Evolutionary conservation across 1,140 invertebrate genomes (phyloP), one percentile per base, ranked within the genome.

Genomic region (Zophobas atratus): DNA sequence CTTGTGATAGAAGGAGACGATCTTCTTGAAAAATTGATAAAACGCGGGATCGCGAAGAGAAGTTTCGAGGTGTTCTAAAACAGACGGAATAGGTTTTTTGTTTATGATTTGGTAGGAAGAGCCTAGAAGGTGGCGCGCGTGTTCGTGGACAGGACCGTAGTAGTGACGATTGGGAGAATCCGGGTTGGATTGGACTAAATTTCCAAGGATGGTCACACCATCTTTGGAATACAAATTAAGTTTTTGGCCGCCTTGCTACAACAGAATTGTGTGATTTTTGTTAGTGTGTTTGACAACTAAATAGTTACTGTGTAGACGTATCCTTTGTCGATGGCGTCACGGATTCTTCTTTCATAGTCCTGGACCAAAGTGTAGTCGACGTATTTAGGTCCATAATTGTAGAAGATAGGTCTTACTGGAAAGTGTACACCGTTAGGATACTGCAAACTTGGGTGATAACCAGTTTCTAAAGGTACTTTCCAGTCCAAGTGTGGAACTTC

Each of bases 381-480:
- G 8, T 38, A 72, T 33, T 41, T 77, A 33, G 82, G 76, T 35
- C 80, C 82, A 56, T 82, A 81, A 38, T 77, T 76, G 39, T 86
- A 84, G 72, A 84, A 86, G 46, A 89, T 86, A 2, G 88, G 89
- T 77, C 93, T 90, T 32, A 86, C 85, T 1, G 93, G 92, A 85
- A 92, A 91, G 20, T 89, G 84, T 38, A 92, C 84, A 35, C 94
- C 94, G 60, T 92, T 94, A 70, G 89, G 88, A 82, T 92, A 91
- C 41, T 86, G 86, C 75, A 94, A 84, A 51, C 90, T 90, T 57
- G 93, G 91, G 74, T 90, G 88, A 84, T 90, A 94, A 20, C 92
- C 92, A 46, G 90, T 88, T 41, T 90, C 82, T 74, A 92, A 85
- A 5, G 89, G 82, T 55, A 86, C 85, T 81, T 90, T 86, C 83